phyloP scores from a whole-genome alignment of 2,113 vertebrate genomes.

The Gasterosteus aculeatus region DNA sequence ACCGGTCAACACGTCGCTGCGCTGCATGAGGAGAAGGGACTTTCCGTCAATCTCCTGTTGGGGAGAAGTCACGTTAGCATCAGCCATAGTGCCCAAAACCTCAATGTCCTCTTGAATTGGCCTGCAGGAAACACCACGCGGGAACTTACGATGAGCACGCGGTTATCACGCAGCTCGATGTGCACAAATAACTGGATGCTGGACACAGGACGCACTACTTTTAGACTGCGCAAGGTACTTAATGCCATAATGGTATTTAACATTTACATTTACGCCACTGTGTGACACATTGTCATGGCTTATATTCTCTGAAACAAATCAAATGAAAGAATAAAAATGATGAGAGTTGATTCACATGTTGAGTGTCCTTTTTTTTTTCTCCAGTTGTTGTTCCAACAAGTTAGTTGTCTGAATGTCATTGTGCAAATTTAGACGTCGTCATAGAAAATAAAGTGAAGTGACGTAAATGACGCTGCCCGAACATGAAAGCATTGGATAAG shows the following conservation, averaged over 20 bases:
- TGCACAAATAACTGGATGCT: not conserved
- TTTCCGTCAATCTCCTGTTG: slow-evolving; percentile 92
- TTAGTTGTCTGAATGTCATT: not conserved
- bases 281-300: not conserved
- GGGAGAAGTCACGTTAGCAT: not conserved
- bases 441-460: no score
- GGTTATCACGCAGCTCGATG: not conserved
- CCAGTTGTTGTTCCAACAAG: not conserved
- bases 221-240: not conserved
- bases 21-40: slow-evolving; percentile 91
- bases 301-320: not conserved
- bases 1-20: slow-evolving; percentile 89
- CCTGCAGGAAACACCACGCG: no score
- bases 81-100: not conserved
- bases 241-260: not conserved
- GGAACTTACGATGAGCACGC: not conserved
- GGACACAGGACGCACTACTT: not conserved
- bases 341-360: not conserved
- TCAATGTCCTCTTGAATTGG: not conserved
- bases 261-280: not conserved
- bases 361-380: not conserved
- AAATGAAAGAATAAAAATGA: not conserved
- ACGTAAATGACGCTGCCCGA: no score
- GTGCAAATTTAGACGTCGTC: no score
- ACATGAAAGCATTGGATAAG: no score